A percentile compares a stretch with the other conserved stretches of the same genome.
Evolutionary conservation across 2,797 vertebrate genomes (phyloP).

Genomic region (Erethizon dorsatum): DNA sequence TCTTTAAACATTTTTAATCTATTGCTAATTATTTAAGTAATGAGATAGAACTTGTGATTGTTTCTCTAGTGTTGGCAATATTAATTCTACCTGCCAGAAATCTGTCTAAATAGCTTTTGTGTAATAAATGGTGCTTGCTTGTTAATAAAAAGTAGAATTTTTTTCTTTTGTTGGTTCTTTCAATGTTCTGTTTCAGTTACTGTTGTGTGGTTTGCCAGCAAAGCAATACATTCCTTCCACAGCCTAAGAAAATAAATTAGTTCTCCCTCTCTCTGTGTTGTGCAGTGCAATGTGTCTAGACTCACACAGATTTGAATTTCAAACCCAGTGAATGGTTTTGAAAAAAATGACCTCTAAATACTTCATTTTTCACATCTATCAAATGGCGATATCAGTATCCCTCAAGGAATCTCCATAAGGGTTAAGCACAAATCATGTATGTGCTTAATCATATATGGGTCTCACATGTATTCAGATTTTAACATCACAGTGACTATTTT

Average conservation of each 20-base stretch:
- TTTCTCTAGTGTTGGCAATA: conserved; percentile 55
- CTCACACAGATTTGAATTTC: not conserved
- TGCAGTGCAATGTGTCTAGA: not conserved
- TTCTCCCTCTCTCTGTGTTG: not conserved
- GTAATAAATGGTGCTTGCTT: conserved; percentile 63
- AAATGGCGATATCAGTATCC: not conserved
- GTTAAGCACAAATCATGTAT: not conserved
- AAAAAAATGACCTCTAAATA: conserved; percentile 22
- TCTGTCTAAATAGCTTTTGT: conserved; percentile 71
- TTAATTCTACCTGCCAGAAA: conserved; percentile 62
- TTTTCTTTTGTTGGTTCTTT: conserved; percentile 55
- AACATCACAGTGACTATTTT: conserved; percentile 11
- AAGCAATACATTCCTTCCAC: not conserved
- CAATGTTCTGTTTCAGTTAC: conserved; percentile 48
- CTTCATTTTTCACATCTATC: conserved; percentile 14
- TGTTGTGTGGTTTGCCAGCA: not conserved
- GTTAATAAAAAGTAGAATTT: conserved; percentile 37
- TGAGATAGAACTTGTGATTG: conserved; percentile 52
- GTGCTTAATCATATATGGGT: too few relatives aligned
- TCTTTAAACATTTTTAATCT: conserved; percentile 67
- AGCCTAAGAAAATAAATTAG: not conserved
- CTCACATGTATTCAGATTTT: not conserved
- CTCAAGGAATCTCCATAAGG: not conserved
- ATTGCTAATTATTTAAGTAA: conserved; percentile 77
- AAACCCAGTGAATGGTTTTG: not conserved